Conservation (phyloP, 1,140 invertebrate species). For the Musca domestica region DNA sequence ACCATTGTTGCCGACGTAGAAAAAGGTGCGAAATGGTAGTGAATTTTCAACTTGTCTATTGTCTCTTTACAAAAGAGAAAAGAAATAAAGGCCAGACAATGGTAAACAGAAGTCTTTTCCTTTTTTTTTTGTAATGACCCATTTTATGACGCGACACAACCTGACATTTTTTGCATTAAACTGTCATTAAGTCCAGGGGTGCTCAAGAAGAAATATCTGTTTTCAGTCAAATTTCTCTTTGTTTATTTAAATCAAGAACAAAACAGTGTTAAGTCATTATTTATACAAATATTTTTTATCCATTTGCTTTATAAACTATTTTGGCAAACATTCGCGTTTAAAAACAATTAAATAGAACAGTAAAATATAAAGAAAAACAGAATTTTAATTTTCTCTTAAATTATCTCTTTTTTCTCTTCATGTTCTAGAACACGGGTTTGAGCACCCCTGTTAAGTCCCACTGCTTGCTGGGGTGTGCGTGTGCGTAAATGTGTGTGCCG, state of each 20-base stretch:
- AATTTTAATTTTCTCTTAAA: too few species aligned
- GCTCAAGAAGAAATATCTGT: too few species aligned
- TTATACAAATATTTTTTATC: too few species aligned
- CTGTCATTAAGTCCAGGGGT: slow-evolving; percentile 16
- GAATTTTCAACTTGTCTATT: not conserved
- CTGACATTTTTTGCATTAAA: slow-evolving; percentile 17
- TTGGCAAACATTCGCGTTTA: too few species aligned
- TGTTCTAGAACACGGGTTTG: not conserved
- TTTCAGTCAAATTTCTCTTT: too few species aligned
- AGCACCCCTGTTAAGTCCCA: not conserved
- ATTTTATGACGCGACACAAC: slow-evolving; percentile 19
- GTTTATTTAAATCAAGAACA: too few species aligned
- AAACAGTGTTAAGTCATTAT: too few species aligned
- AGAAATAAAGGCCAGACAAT: not conserved
- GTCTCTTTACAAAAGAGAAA: not conserved
- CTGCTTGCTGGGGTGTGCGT: too few species aligned
- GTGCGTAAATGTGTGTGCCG: too few species aligned
- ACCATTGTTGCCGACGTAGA: not conserved
- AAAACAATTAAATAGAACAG: too few species aligned
- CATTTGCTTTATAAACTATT: too few species aligned
- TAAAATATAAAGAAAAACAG: too few species aligned
- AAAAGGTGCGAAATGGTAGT: slow-evolving; percentile 9
- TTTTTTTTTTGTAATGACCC: not conserved
- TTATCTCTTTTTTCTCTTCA: not conserved
- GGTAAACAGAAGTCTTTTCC: slow-evolving; percentile 2